These are phyloP conservation scores for Phortica variegata DNA, from an alignment of 1,140 invertebrate genomes.

Conservation along the genomic window DNA sequence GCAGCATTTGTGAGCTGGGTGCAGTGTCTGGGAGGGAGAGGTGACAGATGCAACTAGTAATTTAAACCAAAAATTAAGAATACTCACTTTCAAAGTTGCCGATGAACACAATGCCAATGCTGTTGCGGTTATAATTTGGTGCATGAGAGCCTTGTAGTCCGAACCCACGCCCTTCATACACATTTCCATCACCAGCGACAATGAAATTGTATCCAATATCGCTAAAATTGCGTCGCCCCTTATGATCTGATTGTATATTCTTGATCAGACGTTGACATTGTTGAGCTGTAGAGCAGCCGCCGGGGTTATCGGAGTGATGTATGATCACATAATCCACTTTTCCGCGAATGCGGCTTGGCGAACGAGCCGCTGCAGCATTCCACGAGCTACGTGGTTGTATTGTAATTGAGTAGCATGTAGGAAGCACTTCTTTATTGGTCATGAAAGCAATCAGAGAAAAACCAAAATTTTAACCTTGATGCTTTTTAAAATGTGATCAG, in stretches of 20 bases:
- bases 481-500: not conserved
- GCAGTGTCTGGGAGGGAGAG: slow-evolving; percentile 28
- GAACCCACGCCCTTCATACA: slow-evolving; percentile 75
- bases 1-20: slow-evolving; percentile 63
- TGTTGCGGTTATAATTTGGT: slow-evolving; percentile 65
- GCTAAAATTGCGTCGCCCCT: slow-evolving; percentile 64
- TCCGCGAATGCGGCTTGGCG: slow-evolving; percentile 33
- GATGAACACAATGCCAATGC: slow-evolving; percentile 69
- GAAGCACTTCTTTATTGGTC: slow-evolving; percentile 23
- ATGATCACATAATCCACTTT: slow-evolving; percentile 73
- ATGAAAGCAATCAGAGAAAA: slow-evolving; percentile 1
- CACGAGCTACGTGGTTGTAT: slow-evolving; percentile 50
- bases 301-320: slow-evolving; percentile 69
- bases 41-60: slow-evolving; percentile 53
- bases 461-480: not conserved
- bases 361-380: slow-evolving; percentile 41
- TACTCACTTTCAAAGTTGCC: slow-evolving; percentile 59
- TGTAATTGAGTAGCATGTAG: slow-evolving; percentile 18
- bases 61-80: slow-evolving; percentile 3
- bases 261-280: slow-evolving; percentile 63
- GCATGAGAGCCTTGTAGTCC: slow-evolving; percentile 67
- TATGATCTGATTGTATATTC: slow-evolving; percentile 63
- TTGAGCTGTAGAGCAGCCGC: slow-evolving; percentile 59
- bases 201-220: slow-evolving; percentile 71
- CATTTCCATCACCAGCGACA: slow-evolving; percentile 61